Percentiles rank a stretch among this genome's conserved stretches.
Conservation (phyloP, 2,113 vertebrate genomes). For the Callipepla californica region DNA sequence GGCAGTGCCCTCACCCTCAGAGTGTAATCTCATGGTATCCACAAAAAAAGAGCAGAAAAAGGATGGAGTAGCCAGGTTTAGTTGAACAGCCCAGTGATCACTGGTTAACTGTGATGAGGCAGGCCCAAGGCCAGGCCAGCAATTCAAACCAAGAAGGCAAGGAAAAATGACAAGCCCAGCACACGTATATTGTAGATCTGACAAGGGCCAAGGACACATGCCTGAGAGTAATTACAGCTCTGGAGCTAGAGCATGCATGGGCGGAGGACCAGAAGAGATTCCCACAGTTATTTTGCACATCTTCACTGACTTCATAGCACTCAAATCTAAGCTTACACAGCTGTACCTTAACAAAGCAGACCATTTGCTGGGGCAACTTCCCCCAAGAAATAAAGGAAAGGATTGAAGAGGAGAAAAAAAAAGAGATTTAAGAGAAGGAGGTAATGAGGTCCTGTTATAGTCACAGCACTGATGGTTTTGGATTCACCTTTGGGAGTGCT, state of each 20-base stretch:
- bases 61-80: background rate
- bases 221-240: background rate
- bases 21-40: background rate
- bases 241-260: background rate
- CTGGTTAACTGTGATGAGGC: background rate
- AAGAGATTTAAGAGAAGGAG: too few relatives aligned
- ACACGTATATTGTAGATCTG: background rate
- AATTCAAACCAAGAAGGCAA: background rate
- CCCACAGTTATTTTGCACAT: background rate
- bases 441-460: background rate
- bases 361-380: background rate
- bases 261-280: background rate
- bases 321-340: background rate
- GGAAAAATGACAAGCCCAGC: accelerated
- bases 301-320: background rate
- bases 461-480: background rate
- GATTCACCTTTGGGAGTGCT: accelerated
- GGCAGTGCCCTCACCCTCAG: background rate
- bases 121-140: background rate
- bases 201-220: background rate
- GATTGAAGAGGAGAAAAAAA: background rate
- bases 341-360: background rate
- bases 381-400: background rate
- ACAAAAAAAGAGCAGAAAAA: background rate
- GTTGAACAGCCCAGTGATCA: background rate